Evolutionary conservation across 2,888 invertebrate genomes (phyloP).

Genomic region (Epinotia brunnichana): DNA sequence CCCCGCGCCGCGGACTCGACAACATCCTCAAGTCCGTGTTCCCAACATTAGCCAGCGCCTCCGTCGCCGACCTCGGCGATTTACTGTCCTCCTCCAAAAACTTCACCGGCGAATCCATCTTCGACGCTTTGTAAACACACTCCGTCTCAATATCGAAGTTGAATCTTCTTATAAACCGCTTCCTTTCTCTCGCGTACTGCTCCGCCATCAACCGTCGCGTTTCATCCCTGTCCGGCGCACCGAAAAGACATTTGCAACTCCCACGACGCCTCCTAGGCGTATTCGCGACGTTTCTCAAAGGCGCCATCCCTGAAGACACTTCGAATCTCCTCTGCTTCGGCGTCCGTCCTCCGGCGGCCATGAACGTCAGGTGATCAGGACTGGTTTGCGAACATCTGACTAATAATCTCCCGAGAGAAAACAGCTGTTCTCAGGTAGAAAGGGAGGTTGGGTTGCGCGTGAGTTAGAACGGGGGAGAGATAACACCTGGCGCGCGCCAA

Average conservation of each 20-base stretch:
- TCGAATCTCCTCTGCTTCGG: constrained; percentile 78
- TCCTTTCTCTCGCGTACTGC: constrained; percentile 83
- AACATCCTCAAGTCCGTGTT: constrained; percentile 74
- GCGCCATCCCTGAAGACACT: constrained; percentile 69
- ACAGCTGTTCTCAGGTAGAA: constrained; percentile 79
- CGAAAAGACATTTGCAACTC: constrained; percentile 85
- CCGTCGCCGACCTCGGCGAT: constrained; percentile 68
- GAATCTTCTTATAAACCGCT: constrained; percentile 84
- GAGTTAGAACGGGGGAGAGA: constrained; percentile 69
- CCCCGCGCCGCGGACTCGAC: constrained; percentile 71
- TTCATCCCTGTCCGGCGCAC: constrained; percentile 83
- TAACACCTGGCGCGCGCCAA: constrained; percentile 83
- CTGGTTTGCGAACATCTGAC: constrained; percentile 82
- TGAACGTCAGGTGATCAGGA: constrained; percentile 78
- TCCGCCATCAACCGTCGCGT: constrained; percentile 84
- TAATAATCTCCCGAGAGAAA: constrained; percentile 81
- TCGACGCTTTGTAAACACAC: constrained; percentile 69
- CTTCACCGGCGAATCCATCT: constrained; percentile 76
- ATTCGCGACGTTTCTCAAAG: constrained; percentile 67
- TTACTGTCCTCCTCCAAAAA: constrained; percentile 75
- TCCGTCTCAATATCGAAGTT: constrained; percentile 84
- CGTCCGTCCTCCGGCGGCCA: constrained; percentile 79
- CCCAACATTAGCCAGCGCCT: constrained; percentile 72
- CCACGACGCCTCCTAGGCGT: constrained; percentile 74
- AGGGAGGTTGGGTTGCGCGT: constrained; percentile 56